Evolutionary conservation across 2,113 vertebrate genomes (phyloP), one percentile per base, ranked within the genome.

Genomic region (western clawed frog (Xenopus tropicalis)): DNA sequence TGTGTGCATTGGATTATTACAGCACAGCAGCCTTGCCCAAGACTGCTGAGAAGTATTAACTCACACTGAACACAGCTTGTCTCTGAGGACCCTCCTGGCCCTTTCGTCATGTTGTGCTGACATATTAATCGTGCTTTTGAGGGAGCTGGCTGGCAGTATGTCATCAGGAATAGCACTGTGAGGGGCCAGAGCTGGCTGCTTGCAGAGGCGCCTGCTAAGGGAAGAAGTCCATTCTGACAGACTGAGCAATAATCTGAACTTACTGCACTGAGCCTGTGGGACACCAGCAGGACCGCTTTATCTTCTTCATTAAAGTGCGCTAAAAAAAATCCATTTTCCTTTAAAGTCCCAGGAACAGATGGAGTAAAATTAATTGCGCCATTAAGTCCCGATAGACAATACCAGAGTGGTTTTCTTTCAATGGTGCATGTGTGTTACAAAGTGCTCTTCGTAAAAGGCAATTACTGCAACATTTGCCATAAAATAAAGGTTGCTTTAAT

Each of bases 261-360:
- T 92, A 94, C 92, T 91, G 89, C 88, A 82, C 88, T 82, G 89
- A 91, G 92, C 92, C 92, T 86, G 84, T 89, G 91, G 94, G 92
- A 95, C 88, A 89, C 88, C 88, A 90, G 90, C 90, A 85, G 86
- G 88, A 92, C 88, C 88, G 89, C 91, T 96, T 96, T 92, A 95
- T 96, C 94, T 95, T 94, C 95, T 96, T 96, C 92, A 96, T 97
- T 98, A 96, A 94, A 95, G 93, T 91, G 91, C 89, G 90, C 93
- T 94, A 90, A 82, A 20, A 87, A 92, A 93, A 92, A 93, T 93
- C 91, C 83, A 94, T 96, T 95, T 95, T 93, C 90, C 91, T 95
- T 94, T 93, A 95, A 97, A 94, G 93, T 96, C 93, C 94, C 90
- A 87, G 90, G 91, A 97, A 96, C 93, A 95, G 94, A 94, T 93